Evolutionary conservation across 2,888 invertebrate genomes (phyloP).

Genomic region (Rhynchonema sp.): DNA sequence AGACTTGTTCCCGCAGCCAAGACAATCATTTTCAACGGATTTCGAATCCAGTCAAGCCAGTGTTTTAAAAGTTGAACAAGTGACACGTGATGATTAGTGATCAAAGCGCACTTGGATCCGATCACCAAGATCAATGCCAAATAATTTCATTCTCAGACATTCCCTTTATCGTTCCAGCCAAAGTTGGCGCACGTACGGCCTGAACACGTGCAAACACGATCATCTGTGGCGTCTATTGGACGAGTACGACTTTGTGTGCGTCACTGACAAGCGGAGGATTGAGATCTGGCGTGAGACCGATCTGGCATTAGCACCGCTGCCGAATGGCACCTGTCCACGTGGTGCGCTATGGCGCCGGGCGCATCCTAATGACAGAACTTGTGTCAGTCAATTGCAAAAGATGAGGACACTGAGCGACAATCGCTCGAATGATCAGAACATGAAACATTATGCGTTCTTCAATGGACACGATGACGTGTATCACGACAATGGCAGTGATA

Average conservation of each 20-base stretch:
- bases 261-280: conserved; percentile 4
- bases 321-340: neutral
- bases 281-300: neutral
- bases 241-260: conserved; percentile 23
- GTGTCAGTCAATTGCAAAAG: neutral
- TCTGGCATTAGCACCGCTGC: neutral
- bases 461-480: conserved; percentile 21
- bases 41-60: too few relatives aligned
- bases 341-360: neutral
- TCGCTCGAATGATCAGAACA: conserved; percentile 9
- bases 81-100: too few relatives aligned
- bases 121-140: too few relatives aligned
- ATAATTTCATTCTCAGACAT: too few relatives aligned
- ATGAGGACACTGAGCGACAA: conserved; percentile 8
- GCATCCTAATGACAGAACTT: neutral
- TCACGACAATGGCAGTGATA: neutral
- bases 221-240: conserved; percentile 20
- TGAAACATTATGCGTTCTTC: conserved; percentile 18
- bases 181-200: conserved; percentile 5
- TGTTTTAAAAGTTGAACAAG: too few relatives aligned
- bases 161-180: too few relatives aligned
- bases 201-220: conserved; percentile 10
- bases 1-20: too few relatives aligned
- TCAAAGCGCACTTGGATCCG: too few relatives aligned
- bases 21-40: too few relatives aligned